A percentile compares a stretch with the other conserved stretches of the same genome.
Conservation (phyloP, 2,797 vertebrate genomes). For the Phoebastria nigripes region DNA sequence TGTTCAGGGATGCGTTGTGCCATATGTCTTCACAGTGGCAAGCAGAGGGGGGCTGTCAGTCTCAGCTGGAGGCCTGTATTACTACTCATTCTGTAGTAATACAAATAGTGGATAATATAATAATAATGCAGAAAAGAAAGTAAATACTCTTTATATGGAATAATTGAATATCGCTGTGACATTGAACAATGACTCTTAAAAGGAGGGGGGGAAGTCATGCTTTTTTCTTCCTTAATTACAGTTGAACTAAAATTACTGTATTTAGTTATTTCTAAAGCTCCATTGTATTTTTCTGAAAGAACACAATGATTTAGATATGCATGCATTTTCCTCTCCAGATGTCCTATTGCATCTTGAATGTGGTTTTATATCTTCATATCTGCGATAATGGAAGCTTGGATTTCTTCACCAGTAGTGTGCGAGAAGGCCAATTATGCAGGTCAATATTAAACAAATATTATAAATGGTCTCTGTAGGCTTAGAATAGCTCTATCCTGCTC, state of each 20-base stretch:
- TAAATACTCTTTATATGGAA: conserved; percentile 64
- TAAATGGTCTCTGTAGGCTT: neutral
- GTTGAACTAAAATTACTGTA: conserved; percentile 53
- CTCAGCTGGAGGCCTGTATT: conserved; percentile 61
- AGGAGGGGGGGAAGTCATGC: conserved; percentile 37
- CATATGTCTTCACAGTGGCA: conserved; percentile 32
- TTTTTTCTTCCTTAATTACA: conserved; percentile 63
- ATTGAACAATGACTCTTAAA: conserved; percentile 58
- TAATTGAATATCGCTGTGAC: conserved; percentile 61
- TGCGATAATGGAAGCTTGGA: neutral
- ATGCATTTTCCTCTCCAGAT: conserved; percentile 52
- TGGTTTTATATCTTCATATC: conserved; percentile 17
- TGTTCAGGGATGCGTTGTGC: conserved; percentile 16
- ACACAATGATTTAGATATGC: conserved; percentile 37
- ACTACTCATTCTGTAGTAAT: conserved; percentile 50
- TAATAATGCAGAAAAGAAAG: conserved; percentile 65
- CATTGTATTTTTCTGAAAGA: conserved; percentile 58
- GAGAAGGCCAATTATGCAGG: neutral
- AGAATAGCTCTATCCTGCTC: neutral
- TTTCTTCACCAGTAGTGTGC: neutral
- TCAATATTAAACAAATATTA: conserved; percentile 29
- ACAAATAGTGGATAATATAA: conserved; percentile 65
- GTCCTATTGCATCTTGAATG: conserved; percentile 40
- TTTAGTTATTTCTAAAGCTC: conserved; percentile 67
- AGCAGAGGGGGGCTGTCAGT: conserved; percentile 52